A percentile compares a stretch with the other conserved stretches of the same genome.
These are phyloP conservation scores for Rana temporaria DNA, from an alignment of 2,113 vertebrate species.

Conservation along the genomic window DNA sequence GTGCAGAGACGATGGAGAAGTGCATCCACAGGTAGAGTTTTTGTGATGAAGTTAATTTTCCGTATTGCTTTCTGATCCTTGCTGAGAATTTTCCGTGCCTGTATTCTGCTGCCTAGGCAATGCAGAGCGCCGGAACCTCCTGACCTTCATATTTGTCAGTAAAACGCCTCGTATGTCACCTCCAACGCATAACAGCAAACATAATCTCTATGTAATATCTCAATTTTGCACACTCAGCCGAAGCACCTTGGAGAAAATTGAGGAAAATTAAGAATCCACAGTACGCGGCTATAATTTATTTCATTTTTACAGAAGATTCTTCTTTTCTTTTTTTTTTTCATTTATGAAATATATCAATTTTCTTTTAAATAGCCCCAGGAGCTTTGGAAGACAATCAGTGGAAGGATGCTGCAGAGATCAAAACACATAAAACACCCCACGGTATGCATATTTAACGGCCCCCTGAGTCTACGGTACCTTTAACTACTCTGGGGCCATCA, in stretches of 20 bases:
- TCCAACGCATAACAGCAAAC: slow-evolving; percentile 1
- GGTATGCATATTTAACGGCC: slow-evolving; percentile 21
- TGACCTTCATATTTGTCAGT: slow-evolving; percentile 13
- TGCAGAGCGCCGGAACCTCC: not conserved
- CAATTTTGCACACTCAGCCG: not conserved
- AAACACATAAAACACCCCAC: slow-evolving; percentile 5
- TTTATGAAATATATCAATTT: not conserved
- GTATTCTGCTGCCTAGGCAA: not conserved
- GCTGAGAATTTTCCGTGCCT: not conserved
- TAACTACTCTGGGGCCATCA: not conserved
- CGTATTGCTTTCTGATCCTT: slow-evolving; percentile 3
- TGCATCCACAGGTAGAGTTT: not conserved
- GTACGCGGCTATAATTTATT: not conserved
- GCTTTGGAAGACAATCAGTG: slow-evolving; percentile 26
- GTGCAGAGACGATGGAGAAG: not conserved
- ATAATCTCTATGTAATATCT: slow-evolving; percentile 8
- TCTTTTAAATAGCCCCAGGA: slow-evolving; percentile 22
- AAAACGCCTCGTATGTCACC: not conserved
- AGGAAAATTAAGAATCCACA: not conserved
- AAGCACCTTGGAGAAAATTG: not conserved
- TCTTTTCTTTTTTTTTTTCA: not conserved
- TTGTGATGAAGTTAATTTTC: not conserved
- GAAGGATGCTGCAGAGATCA: not conserved
- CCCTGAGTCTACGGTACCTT: not conserved
- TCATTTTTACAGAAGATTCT: not conserved